A percentile compares a stretch with the other conserved stretches of the same genome.
Evolutionary conservation across 1,140 invertebrate species (phyloP).

Genomic region (Ectropis grisescens): DNA sequence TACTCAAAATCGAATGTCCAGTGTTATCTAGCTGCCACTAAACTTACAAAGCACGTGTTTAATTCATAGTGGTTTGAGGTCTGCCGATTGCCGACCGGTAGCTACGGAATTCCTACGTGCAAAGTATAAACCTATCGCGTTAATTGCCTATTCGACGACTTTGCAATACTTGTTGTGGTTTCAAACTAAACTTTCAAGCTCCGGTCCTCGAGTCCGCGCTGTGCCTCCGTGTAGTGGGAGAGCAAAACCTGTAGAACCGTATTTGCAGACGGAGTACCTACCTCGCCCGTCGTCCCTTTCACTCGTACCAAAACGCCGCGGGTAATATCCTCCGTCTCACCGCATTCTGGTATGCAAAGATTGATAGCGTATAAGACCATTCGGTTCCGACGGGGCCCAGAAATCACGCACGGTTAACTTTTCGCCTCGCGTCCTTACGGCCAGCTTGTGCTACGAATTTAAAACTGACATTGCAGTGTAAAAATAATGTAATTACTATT

Average conservation of each 20-base stretch:
- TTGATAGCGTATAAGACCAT: constrained; percentile 70
- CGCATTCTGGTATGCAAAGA: constrained; percentile 68
- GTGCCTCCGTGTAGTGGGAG: constrained; percentile 61
- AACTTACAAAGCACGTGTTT: no score
- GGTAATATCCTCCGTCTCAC: constrained; percentile 45
- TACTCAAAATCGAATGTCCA: no score
- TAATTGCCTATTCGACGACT: constrained; percentile 20
- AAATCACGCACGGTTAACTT: constrained; percentile 68
- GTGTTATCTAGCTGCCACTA: no score
- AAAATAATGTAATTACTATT: constrained; percentile 39
- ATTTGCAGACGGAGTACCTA: constrained; percentile 60
- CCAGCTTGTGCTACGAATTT: no score
- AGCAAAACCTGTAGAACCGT: constrained; percentile 68
- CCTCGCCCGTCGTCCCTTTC: constrained; percentile 47
- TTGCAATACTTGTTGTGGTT: constrained; percentile 44
- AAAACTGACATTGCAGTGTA: no score
- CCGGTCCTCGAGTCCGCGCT: constrained; percentile 43
- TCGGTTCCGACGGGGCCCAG: constrained; percentile 64
- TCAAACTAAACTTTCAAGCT: constrained; percentile 59
- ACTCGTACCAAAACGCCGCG: constrained; percentile 19
- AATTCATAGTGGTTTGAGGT: no score
- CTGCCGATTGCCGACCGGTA: no score
- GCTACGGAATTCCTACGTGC: no score
- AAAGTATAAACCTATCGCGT: no score
- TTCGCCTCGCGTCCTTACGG: constrained; percentile 63